Evolutionary conservation across 1,140 invertebrate genomes (phyloP).

Genomic region (Drosophila nannoptera): DNA sequence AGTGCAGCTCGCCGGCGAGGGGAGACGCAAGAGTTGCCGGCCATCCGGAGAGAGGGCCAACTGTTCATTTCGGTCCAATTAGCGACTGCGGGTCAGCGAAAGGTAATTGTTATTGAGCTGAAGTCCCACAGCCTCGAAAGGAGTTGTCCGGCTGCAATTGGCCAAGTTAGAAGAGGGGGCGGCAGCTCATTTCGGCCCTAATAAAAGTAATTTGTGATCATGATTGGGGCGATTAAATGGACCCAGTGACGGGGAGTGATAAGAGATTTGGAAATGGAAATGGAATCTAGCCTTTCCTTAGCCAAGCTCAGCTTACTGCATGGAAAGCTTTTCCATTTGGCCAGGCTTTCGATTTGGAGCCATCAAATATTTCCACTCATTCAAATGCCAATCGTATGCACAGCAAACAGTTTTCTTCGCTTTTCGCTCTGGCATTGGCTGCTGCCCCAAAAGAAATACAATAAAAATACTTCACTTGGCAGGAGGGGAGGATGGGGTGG

Average conservation of each 20-base stretch:
- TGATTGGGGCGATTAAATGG: too few species aligned
- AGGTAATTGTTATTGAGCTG: constrained; percentile 48
- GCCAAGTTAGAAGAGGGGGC: neutral
- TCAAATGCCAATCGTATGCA: constrained; percentile 4
- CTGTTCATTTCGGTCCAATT: constrained; percentile 61
- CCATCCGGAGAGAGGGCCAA: constrained; percentile 55
- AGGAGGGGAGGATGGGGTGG: neutral
- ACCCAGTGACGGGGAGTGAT: too few species aligned
- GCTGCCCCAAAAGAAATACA: constrained; percentile 5
- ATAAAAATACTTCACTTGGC: constrained; percentile 20
- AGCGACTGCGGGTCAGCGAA: constrained; percentile 40
- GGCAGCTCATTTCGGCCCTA: neutral
- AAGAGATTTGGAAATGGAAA: neutral
- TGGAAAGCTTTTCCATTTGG: neutral
- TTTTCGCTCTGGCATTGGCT: constrained; percentile 10
- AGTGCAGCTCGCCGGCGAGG: constrained; percentile 1
- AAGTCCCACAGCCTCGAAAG: neutral
- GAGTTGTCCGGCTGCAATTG: neutral
- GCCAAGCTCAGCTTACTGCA: neutral
- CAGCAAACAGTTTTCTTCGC: neutral
- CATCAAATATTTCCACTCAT: neutral
- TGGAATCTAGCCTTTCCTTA: neutral
- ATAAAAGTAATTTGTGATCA: too few species aligned
- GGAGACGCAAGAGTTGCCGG: constrained; percentile 1
- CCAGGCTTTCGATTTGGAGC: neutral